These are phyloP conservation scores for Bradypus variegatus DNA, from an alignment of 2,797 vertebrate species.

Conservation along the genomic window DNA sequence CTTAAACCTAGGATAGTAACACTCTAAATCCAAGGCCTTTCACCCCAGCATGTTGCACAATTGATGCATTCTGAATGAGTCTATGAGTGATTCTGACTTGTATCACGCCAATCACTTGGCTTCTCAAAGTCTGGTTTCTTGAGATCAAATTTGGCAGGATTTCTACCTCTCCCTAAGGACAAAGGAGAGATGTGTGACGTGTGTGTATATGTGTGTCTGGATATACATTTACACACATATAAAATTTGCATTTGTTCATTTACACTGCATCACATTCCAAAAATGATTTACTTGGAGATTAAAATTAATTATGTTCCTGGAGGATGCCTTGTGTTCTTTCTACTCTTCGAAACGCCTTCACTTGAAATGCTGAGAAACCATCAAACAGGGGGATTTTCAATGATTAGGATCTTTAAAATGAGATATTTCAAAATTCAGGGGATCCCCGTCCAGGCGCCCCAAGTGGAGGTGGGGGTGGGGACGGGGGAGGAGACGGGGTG, in stretches of 20 bases:
- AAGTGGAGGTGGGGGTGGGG: neutral
- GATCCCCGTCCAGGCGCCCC: neutral
- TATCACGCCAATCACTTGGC: neutral
- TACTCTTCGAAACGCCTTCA: slow-evolving; percentile 22
- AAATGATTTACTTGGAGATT: slow-evolving; percentile 25
- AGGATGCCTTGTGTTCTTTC: neutral
- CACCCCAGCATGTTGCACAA: neutral
- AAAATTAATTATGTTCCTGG: slow-evolving; percentile 27
- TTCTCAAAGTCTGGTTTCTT: neutral
- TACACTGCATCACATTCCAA: neutral
- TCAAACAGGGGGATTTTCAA: neutral
- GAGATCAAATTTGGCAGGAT: neutral
- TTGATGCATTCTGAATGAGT: neutral
- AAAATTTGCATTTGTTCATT: slow-evolving; percentile 22
- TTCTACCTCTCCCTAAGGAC: neutral
- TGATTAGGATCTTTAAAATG: slow-evolving; percentile 38
- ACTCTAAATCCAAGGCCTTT: neutral
- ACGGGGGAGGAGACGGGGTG: no score
- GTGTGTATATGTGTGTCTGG: neutral
- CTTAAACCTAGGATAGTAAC: neutral
- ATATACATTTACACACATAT: neutral
- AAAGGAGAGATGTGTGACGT: neutral
- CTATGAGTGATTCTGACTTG: neutral
- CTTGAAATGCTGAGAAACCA: slow-evolving; percentile 33
- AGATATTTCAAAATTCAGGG: slow-evolving; percentile 31